phyloP scores from a whole-genome alignment of 2,888 invertebrate genomes.

The Amiota communis region DNA sequence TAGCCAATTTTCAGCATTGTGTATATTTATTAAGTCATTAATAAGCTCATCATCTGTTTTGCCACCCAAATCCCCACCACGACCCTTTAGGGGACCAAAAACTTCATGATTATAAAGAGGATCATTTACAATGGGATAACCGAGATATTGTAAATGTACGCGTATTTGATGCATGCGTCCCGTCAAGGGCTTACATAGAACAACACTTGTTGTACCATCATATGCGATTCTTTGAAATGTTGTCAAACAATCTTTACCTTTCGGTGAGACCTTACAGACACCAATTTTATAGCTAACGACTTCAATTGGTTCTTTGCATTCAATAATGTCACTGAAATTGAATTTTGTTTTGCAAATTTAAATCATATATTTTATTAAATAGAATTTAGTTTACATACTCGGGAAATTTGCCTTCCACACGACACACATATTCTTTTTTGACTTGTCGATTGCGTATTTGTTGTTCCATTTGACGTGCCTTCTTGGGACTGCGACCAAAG shows the following conservation, averaged over 20 bases:
- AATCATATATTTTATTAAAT: neutral
- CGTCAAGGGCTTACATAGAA: slow-evolving; percentile 94
- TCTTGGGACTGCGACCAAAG: slow-evolving; percentile 93
- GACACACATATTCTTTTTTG: slow-evolving; percentile 94
- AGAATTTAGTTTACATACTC: slow-evolving; percentile 78
- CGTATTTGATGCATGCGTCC: slow-evolving; percentile 99
- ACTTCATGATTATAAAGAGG: slow-evolving; percentile 96
- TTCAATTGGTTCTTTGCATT: slow-evolving; percentile 92
- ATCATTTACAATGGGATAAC: slow-evolving; percentile 98
- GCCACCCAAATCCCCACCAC: slow-evolving; percentile 89
- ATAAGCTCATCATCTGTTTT: slow-evolving; percentile 93
- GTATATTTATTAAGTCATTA: slow-evolving; percentile 89
- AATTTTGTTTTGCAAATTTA: neutral
- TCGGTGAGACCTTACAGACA: slow-evolving; percentile 92
- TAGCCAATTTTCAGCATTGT: slow-evolving; percentile 95
- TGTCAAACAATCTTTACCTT: slow-evolving; percentile 94
- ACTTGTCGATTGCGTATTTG: slow-evolving; percentile 94
- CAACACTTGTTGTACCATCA: slow-evolving; percentile 92
- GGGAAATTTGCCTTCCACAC: slow-evolving; percentile 95
- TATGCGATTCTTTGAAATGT: slow-evolving; percentile 91
- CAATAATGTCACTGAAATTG: slow-evolving; percentile 80
- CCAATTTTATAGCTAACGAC: slow-evolving; percentile 97
- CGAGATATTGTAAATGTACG: slow-evolving; percentile 97
- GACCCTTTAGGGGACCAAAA: slow-evolving; percentile 94
- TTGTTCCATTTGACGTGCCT: slow-evolving; percentile 95